phyloP scores from a whole-genome alignment of 1,140 invertebrate genomes.

The Pseudomyrmex sp. region DNA sequence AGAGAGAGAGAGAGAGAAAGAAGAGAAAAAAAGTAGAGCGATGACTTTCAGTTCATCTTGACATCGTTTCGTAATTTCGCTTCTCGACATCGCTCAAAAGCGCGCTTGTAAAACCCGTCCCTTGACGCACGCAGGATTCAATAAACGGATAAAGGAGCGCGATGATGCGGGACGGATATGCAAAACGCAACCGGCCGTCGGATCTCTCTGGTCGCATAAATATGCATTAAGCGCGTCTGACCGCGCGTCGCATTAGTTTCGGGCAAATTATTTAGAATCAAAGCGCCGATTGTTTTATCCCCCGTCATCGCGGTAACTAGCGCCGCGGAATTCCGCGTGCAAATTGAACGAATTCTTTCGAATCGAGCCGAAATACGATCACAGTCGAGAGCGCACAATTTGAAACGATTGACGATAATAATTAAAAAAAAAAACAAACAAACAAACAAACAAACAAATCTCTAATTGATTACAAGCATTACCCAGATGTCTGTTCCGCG shows the following conservation, averaged over 20 bases:
- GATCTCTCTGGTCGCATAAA: conserved; percentile 45
- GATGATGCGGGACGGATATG: conserved; percentile 36
- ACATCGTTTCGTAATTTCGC: conserved; percentile 52
- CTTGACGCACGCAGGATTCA: conserved; percentile 30
- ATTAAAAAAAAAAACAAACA: no score
- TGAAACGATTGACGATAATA: no score
- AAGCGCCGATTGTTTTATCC: conserved; percentile 46
- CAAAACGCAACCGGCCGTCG: conserved; percentile 30
- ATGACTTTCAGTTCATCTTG: conserved; percentile 15
- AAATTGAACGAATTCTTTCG: background rate
- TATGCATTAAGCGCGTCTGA: conserved; percentile 45
- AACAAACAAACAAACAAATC: background rate
- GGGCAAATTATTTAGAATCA: conserved; percentile 47
- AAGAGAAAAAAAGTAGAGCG: background rate
- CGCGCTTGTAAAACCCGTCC: conserved; percentile 1
- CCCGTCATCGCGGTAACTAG: background rate
- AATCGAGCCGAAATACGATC: background rate
- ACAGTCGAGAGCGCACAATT: no score
- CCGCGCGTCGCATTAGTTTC: conserved; percentile 38
- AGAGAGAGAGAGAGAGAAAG: background rate
- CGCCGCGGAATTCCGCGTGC: conserved; percentile 1
- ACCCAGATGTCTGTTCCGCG: background rate
- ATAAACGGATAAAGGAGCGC: conserved; percentile 42
- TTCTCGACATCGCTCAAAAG: conserved; percentile 43
- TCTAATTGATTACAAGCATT: background rate